Conservation (phyloP, 2,888 invertebrate species). For the Odontocolon sp. region DNA sequence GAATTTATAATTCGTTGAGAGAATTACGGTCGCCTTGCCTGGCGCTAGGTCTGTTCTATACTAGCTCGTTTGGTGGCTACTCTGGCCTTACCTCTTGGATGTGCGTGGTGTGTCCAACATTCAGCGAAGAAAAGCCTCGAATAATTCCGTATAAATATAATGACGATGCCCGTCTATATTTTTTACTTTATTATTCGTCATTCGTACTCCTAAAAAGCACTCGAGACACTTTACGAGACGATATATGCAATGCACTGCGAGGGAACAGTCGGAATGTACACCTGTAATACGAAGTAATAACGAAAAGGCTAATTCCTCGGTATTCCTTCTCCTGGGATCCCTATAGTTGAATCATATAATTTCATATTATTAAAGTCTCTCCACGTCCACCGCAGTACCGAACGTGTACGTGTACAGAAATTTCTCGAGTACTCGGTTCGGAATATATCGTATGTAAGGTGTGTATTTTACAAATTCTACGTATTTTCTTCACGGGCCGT, state of each 20-base stretch:
- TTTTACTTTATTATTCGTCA: slow-evolving; percentile 24
- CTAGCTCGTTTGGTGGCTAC: slow-evolving; percentile 36
- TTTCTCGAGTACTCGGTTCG: slow-evolving; percentile 1
- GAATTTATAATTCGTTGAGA: slow-evolving; percentile 57
- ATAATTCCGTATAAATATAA: slow-evolving; percentile 14
- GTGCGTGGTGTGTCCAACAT: slow-evolving; percentile 40
- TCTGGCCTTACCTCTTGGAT: not conserved
- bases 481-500: slow-evolving; percentile 42
- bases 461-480: slow-evolving; percentile 48
- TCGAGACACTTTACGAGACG: slow-evolving; percentile 23
- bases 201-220: slow-evolving; percentile 3
- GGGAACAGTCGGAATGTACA: slow-evolving; percentile 5
- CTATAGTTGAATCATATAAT: slow-evolving; percentile 35
- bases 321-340: slow-evolving; percentile 43
- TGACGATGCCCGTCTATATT: slow-evolving; percentile 21
- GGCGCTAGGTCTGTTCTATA: slow-evolving; percentile 34
- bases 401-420: not conserved
- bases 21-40: slow-evolving; percentile 46
- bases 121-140: slow-evolving; percentile 36
- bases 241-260: slow-evolving; percentile 8
- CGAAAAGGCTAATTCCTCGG: slow-evolving; percentile 29
- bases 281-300: slow-evolving; percentile 43
- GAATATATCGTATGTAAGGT: slow-evolving; percentile 28
- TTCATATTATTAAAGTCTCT: slow-evolving; percentile 48
- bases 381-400: slow-evolving; percentile 43